phyloP scores from a whole-genome alignment of 1,140 invertebrate species.

The Brachionus sp. region DNA sequence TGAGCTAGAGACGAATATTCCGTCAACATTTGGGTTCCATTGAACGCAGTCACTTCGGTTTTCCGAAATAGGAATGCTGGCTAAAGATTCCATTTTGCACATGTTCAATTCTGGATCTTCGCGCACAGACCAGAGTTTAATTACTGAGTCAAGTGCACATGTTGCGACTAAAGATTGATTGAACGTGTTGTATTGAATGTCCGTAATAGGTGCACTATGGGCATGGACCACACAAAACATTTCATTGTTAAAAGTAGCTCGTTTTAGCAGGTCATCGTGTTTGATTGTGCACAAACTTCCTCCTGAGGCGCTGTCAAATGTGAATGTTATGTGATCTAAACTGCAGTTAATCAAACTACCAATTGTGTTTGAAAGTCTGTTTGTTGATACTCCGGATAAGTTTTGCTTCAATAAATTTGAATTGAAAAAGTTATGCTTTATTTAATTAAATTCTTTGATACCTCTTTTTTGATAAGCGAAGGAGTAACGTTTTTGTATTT shows the following conservation, averaged over 20 bases:
- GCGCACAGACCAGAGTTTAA: constrained; percentile 15
- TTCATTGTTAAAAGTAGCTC: constrained; percentile 9
- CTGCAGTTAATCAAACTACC: constrained; percentile 21
- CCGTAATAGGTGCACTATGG: constrained; percentile 29
- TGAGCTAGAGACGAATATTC: constrained; percentile 10
- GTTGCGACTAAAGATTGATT: constrained; percentile 33
- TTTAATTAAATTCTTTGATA: not conserved
- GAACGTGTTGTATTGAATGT: constrained; percentile 40
- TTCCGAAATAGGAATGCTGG: not conserved
- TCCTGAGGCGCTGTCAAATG: constrained; percentile 24
- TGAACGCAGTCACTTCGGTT: constrained; percentile 24
- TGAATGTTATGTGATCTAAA: constrained; percentile 40
- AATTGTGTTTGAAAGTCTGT: constrained; percentile 39
- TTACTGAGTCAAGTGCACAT: constrained; percentile 17
- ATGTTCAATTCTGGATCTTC: not conserved
- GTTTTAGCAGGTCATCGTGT: constrained; percentile 6
- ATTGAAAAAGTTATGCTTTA: not conserved
- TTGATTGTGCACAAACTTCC: constrained; percentile 37
- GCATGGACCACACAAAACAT: constrained; percentile 28
- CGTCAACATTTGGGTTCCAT: constrained; percentile 41
- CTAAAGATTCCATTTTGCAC: not conserved
- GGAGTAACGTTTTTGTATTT: constrained; percentile 33
- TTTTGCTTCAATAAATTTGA: constrained; percentile 34
- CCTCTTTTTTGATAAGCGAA: constrained; percentile 42
- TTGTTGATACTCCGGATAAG: constrained; percentile 16